A percentile compares a stretch with the other conserved stretches of the same genome.
Conservation (phyloP, 2,797 vertebrate species). For the Phrynocephalus vlangalii region DNA sequence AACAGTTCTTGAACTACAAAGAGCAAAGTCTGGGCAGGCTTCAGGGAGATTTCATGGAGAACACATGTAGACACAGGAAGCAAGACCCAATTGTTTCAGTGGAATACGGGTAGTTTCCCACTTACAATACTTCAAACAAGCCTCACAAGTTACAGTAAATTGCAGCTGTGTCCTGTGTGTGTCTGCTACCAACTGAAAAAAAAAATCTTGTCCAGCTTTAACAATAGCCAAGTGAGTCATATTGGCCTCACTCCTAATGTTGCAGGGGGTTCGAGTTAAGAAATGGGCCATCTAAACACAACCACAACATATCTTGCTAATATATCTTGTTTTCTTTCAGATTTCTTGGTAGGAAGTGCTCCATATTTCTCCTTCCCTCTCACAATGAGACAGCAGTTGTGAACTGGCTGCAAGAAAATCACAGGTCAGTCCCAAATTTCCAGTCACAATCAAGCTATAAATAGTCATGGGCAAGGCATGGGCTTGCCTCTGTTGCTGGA, state of each 20-base stretch:
- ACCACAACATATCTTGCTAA: constrained; percentile 20
- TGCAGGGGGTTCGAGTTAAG: constrained; percentile 26
- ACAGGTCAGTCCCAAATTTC: background rate
- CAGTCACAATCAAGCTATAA: background rate
- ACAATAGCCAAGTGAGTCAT: constrained; percentile 54
- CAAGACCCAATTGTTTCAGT: constrained; percentile 13
- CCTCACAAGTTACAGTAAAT: constrained; percentile 62
- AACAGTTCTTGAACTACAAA: constrained; percentile 31
- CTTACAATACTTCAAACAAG: constrained; percentile 48
- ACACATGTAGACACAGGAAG: constrained; percentile 23
- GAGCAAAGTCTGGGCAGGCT: constrained; percentile 13
- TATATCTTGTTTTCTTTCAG: background rate
- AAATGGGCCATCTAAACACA: background rate
- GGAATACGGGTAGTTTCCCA: constrained; percentile 39
- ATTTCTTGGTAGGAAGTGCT: constrained; percentile 11
- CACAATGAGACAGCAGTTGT: background rate
- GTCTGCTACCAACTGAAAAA: constrained; percentile 64
- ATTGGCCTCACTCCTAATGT: constrained; percentile 57
- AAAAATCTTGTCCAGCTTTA: constrained; percentile 60
- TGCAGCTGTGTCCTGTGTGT: constrained; percentile 52
- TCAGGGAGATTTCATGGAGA: constrained; percentile 27
- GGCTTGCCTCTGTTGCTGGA: background rate
- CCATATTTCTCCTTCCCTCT: constrained; percentile 3
- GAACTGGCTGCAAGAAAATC: background rate
- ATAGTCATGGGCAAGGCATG: background rate